These are phyloP conservation scores for Aphelinus atriplicis DNA, from an alignment of 1,140 invertebrate species.

Conservation along the genomic window DNA sequence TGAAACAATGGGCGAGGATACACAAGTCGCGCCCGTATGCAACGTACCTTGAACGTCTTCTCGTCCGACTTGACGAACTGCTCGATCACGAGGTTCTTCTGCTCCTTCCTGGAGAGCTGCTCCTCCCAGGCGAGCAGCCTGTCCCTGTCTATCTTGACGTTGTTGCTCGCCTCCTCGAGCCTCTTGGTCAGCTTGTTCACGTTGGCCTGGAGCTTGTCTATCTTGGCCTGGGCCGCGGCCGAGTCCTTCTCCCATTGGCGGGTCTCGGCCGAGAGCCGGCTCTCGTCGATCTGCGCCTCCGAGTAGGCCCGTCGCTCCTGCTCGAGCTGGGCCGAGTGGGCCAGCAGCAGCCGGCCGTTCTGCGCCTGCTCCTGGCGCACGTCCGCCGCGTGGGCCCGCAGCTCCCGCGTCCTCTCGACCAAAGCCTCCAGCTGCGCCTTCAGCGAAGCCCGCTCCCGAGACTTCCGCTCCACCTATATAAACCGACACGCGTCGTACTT, in stretches of 20 bases:
- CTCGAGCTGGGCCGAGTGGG: slow-evolving; percentile 71
- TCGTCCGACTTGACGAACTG: slow-evolving; percentile 73
- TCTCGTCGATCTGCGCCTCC: slow-evolving; percentile 64
- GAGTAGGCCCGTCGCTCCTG: slow-evolving; percentile 70
- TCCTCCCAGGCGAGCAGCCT: slow-evolving; percentile 72
- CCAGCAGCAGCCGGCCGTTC: slow-evolving; percentile 67
- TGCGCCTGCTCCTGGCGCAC: slow-evolving; percentile 51
- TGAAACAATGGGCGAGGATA: neutral
- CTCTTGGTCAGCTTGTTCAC: slow-evolving; percentile 66
- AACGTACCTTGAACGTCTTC: slow-evolving; percentile 69
- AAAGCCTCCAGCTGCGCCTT: slow-evolving; percentile 48
- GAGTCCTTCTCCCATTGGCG: slow-evolving; percentile 65
- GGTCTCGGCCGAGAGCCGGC: slow-evolving; percentile 65
- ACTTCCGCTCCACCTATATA: slow-evolving; percentile 57
- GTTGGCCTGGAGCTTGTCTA: slow-evolving; percentile 53
- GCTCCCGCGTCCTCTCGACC: slow-evolving; percentile 49
- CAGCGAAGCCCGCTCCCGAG: slow-evolving; percentile 49
- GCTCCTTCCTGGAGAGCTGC: slow-evolving; percentile 69
- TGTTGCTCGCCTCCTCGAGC: slow-evolving; percentile 68
- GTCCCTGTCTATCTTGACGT: slow-evolving; percentile 71
- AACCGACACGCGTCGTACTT: neutral
- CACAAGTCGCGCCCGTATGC: neutral
- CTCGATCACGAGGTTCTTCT: slow-evolving; percentile 71
- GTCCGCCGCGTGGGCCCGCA: slow-evolving; percentile 49
- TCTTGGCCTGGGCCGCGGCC: slow-evolving; percentile 62